A percentile compares a stretch with the other conserved stretches of the same genome.
Evolutionary conservation across 2,888 invertebrate species (phyloP).

Genomic region (Beris morrisii): DNA sequence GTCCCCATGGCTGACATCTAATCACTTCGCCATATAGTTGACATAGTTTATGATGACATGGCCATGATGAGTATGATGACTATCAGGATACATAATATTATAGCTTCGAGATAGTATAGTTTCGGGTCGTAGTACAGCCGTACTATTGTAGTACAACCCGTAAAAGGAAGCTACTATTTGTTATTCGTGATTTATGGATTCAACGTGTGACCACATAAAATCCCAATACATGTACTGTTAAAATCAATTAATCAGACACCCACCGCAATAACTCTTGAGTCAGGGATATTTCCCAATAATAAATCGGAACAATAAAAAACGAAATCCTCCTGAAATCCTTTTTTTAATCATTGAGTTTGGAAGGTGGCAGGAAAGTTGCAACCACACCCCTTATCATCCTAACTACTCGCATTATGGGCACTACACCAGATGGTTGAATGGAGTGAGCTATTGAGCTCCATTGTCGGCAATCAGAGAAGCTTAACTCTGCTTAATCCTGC

Average conservation of each 20-base stretch:
- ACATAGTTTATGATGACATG: conserved; percentile 28
- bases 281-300: conserved; percentile 2
- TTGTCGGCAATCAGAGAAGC: conserved; percentile 39
- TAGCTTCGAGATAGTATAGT: not conserved
- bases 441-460: conserved; percentile 24
- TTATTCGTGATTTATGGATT: conserved; percentile 26
- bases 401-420: conserved; percentile 14
- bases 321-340: conserved; percentile 22
- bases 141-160: too few relatives aligned
- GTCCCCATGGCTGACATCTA: conserved; percentile 27
- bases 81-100: conserved; percentile 3
- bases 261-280: not conserved
- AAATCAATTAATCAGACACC: conserved; percentile 16
- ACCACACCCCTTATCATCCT: not conserved
- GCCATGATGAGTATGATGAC: conserved; percentile 25
- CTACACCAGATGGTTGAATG: conserved; percentile 13
- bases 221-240: not conserved
- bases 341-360: not conserved
- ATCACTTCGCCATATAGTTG: conserved; percentile 24
- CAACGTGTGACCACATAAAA: conserved; percentile 2
- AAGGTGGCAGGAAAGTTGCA: not conserved
- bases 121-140: not conserved
- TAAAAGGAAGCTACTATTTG: not conserved
- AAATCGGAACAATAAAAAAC: conserved; percentile 26
- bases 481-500: conserved; percentile 38